Evolutionary conservation across 2,113 vertebrate genomes (phyloP).

Genomic region (Varanus salvator): DNA sequence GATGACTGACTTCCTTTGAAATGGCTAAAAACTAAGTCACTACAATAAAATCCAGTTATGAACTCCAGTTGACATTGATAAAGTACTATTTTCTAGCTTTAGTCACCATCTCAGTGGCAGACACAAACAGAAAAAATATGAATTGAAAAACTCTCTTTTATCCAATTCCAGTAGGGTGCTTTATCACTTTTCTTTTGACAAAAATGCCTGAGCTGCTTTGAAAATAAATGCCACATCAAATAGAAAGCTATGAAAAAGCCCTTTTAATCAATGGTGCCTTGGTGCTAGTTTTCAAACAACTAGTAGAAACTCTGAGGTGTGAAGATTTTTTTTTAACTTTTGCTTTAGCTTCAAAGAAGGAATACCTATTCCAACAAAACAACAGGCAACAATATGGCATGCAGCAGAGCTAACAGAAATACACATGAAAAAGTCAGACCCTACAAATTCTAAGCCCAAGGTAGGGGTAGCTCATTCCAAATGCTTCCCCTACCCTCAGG

Average conservation of each 20-base stretch:
- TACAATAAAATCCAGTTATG: fast-evolving
- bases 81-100: conserved; percentile 12
- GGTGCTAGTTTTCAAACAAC: conserved; percentile 8
- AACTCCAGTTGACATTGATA: conserved; percentile 32
- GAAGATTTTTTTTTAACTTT: neutral
- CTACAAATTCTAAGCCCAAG: no score
- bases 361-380: neutral
- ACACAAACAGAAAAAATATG: conserved; percentile 33
- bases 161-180: conserved; percentile 43
- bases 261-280: neutral
- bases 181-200: conserved; percentile 32
- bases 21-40: conserved; percentile 8
- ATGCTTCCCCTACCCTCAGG: no score
- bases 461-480: no score
- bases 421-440: neutral
- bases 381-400: conserved; percentile 11
- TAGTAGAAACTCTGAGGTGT: neutral
- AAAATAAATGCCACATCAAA: conserved; percentile 33
- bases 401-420: neutral
- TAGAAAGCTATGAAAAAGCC: neutral
- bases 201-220: conserved; percentile 32
- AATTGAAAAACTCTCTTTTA: conserved; percentile 41
- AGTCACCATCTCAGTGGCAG: conserved; percentile 5
- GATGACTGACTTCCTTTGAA: conserved; percentile 38
- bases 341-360: conserved; percentile 13